Conservation (phyloP, 2,797 vertebrate genomes). For the Myioborus melanocephalus region DNA sequence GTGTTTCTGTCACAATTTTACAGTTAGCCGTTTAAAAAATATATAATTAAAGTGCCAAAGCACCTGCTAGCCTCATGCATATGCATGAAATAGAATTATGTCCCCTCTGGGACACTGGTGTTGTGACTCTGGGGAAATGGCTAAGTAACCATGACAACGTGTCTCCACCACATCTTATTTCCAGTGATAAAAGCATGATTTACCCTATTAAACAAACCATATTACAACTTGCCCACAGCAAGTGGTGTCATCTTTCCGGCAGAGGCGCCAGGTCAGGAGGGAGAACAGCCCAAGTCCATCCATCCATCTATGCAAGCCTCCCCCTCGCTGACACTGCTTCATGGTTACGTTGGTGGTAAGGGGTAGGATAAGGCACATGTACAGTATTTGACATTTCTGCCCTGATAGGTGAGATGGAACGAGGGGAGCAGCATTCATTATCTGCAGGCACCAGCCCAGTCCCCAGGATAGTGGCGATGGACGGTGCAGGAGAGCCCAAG, state of each 20-base stretch:
- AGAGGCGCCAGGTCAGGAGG: constrained; percentile 55
- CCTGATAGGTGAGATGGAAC: not conserved
- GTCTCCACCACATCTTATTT: constrained; percentile 64
- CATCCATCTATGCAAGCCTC: constrained; percentile 28
- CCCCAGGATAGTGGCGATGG: not conserved
- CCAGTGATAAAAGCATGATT: constrained; percentile 65
- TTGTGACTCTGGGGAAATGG: constrained; percentile 76
- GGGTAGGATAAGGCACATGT: not conserved
- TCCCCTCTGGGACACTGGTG: constrained; percentile 75
- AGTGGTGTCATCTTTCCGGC: constrained; percentile 55
- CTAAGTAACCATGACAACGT: constrained; percentile 81
- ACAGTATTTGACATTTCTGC: not conserved
- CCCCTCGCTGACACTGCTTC: not conserved
- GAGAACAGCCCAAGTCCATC: constrained; percentile 1
- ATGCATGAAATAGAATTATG: constrained; percentile 75
- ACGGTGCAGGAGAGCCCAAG: not conserved
- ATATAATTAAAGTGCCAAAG: constrained; percentile 73
- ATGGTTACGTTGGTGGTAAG: not conserved
- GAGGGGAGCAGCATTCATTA: not conserved
- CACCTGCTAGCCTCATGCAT: constrained; percentile 75
- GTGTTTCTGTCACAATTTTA: constrained; percentile 51
- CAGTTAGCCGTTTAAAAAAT: constrained; percentile 64
- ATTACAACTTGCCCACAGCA: constrained; percentile 68
- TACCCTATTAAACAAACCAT: constrained; percentile 65
- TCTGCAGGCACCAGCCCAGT: constrained; percentile 5